phyloP scores from a whole-genome alignment of 2,797 vertebrate species.

The Mastacembelus armatus region DNA sequence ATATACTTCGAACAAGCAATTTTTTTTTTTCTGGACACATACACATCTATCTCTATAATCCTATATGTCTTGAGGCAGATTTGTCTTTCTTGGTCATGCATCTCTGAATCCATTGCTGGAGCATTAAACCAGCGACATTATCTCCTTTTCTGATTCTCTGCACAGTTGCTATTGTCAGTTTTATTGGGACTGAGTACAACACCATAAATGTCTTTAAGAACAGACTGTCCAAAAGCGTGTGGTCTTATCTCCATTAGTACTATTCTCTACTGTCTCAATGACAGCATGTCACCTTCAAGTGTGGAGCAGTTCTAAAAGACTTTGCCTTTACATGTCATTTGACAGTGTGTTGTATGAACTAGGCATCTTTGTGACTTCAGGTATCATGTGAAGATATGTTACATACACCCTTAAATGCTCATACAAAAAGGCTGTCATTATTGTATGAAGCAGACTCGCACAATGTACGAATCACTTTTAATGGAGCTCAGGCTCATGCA shows the following conservation, averaged over 20 bases:
- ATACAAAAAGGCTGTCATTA: slow-evolving; percentile 47
- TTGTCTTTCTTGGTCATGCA: no score
- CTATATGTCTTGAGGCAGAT: no score
- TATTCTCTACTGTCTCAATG: neutral
- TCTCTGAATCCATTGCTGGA: no score
- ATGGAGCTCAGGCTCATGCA: slow-evolving; percentile 2
- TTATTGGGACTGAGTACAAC: neutral
- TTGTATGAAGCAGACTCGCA: slow-evolving; percentile 22
- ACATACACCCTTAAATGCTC: no score
- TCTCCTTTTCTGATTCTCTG: neutral
- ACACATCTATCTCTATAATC: neutral
- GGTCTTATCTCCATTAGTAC: neutral
- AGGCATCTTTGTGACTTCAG: neutral
- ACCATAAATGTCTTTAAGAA: neutral
- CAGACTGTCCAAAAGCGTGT: neutral
- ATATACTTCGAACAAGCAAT: neutral
- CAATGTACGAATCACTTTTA: slow-evolving; percentile 13
- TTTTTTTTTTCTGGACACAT: neutral
- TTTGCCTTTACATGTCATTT: neutral
- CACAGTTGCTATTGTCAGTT: neutral
- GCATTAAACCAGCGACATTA: no score
- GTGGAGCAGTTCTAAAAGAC: no score
- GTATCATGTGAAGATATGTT: no score
- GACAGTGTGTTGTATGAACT: neutral
- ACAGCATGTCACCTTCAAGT: neutral